These are phyloP conservation scores for Sinocyclocheilus rhinocerous DNA, from an alignment of 2,113 vertebrate genomes.

Conservation along the genomic window DNA sequence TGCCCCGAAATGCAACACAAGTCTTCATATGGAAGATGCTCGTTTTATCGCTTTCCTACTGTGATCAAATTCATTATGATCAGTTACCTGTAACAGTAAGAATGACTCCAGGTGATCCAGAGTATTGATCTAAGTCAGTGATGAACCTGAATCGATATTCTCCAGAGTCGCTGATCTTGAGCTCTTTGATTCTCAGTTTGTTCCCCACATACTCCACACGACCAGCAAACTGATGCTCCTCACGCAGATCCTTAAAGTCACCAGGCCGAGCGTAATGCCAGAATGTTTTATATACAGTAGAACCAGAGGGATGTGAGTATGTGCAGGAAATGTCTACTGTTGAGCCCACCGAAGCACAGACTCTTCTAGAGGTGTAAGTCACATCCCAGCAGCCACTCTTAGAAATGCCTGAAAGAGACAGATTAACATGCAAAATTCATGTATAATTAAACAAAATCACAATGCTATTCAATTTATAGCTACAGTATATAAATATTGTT, in stretches of 20 bases:
- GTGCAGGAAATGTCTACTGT: conserved; percentile 22
- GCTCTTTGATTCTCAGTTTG: conserved; percentile 37
- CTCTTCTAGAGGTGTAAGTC: conserved; percentile 14
- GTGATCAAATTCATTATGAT: not conserved
- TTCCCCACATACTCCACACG: conserved; percentile 42
- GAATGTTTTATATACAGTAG: not conserved
- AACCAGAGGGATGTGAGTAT: not conserved
- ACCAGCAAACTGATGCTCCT: conserved; percentile 19
- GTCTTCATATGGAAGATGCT: too few species aligned
- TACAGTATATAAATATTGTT: too few species aligned
- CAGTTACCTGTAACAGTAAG: conserved; percentile 42
- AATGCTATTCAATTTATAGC: too few species aligned
- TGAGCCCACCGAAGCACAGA: not conserved
- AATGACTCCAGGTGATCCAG: conserved; percentile 26
- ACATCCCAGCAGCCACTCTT: not conserved
- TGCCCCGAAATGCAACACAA: too few species aligned
- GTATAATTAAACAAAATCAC: too few species aligned
- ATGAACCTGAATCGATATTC: conserved; percentile 28
- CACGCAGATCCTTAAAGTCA: not conserved
- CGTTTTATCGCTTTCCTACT: too few species aligned
- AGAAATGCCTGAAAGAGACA: conserved; percentile 12
- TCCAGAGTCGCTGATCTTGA: conserved; percentile 46
- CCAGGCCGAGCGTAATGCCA: accelerated
- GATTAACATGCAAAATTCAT: not conserved
- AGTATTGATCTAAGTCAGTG: not conserved